Conservation (phyloP, 2,113 vertebrate genomes). For the Lamprotornis superbus region DNA sequence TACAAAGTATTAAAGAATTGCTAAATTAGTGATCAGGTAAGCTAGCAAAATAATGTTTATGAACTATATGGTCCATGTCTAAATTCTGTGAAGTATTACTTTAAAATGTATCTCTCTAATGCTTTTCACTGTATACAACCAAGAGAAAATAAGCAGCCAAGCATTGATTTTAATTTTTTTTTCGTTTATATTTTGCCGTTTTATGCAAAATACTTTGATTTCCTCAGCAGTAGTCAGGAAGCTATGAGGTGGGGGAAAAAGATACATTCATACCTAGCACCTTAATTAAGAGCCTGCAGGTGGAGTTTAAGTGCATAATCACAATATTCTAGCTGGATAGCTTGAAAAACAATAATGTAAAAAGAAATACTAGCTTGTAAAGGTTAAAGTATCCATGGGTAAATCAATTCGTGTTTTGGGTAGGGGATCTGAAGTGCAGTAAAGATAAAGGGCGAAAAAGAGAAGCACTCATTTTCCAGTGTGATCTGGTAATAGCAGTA, state of each 20-base stretch:
- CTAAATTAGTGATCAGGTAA: background rate
- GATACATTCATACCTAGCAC: background rate
- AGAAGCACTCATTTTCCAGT: background rate
- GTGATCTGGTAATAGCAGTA: background rate
- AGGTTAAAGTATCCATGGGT: background rate
- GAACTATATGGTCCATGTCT: background rate
- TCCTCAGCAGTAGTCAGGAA: background rate
- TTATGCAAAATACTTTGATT: background rate
- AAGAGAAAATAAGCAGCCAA: background rate
- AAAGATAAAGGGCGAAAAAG: background rate
- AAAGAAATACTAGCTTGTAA: background rate
- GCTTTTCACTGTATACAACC: background rate
- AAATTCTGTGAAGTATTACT: background rate
- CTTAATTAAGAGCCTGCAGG: background rate
- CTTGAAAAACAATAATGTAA: background rate
- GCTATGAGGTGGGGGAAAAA: rapidly evolving
- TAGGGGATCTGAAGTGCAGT: background rate
- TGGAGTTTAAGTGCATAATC: background rate
- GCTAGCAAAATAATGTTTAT: background rate
- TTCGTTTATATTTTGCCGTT: background rate
- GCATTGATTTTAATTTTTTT: background rate
- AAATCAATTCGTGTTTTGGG: background rate
- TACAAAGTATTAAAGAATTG: background rate
- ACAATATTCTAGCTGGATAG: background rate
- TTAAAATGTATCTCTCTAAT: background rate